phyloP scores from a whole-genome alignment of 2,888 invertebrate species.

The Glyphotaelius pellucidus region DNA sequence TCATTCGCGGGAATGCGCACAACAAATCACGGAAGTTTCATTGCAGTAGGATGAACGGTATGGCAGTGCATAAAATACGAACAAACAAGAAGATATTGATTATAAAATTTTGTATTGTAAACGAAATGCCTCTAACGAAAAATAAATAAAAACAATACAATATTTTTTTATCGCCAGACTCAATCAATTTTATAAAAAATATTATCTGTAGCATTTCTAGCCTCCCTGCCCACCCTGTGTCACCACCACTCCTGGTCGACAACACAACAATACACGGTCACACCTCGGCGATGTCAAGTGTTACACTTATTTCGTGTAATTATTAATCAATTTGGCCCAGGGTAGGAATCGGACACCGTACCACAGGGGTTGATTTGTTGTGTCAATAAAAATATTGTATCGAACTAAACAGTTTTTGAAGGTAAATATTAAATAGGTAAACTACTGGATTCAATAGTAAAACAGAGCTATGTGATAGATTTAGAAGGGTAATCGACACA shows the following conservation, averaged over 20 bases:
- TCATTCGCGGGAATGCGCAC: no score
- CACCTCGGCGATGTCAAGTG: slow-evolving; percentile 59
- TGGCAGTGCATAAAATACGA: no score
- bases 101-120: no score
- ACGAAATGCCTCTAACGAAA: no score
- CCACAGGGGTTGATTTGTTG: neutral
- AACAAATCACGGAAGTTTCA: no score
- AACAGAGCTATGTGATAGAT: no score
- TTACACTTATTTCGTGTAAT: slow-evolving; percentile 53
- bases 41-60: no score
- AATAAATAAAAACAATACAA: no score
- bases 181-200: neutral
- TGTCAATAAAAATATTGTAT: neutral
- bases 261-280: slow-evolving; percentile 49
- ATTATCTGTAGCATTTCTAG: neutral
- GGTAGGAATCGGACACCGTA: neutral
- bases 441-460: no score
- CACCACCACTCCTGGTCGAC: neutral
- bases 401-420: neutral
- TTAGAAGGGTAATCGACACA: no score
- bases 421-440: no score
- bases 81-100: no score
- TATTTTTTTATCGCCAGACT: neutral
- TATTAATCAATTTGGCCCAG: slow-evolving; percentile 56
- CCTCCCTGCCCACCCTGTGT: neutral